Conservation (phyloP, 2,888 invertebrate species). For the Rugalucina vietnamica region DNA sequence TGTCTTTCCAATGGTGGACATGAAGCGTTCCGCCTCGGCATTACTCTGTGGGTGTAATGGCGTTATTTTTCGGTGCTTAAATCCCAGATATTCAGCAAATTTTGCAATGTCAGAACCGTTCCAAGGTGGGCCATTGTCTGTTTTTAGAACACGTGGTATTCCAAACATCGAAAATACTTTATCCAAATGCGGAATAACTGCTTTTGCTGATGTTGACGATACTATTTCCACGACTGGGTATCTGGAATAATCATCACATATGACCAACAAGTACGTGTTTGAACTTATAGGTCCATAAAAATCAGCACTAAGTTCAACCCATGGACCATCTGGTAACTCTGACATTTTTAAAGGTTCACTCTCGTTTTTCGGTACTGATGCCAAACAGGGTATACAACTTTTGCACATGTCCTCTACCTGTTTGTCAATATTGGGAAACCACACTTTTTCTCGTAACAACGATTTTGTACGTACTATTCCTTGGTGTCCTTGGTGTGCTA, state of each 20-base stretch:
- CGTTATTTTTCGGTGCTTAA: constrained; percentile 45
- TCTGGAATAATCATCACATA: constrained; percentile 61
- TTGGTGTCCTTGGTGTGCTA: constrained; percentile 69
- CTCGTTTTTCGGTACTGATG: not conserved
- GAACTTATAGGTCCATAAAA: constrained; percentile 47
- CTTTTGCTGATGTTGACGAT: constrained; percentile 32
- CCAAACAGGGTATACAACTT: constrained; percentile 46
- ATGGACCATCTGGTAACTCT: constrained; percentile 43
- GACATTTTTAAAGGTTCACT: constrained; percentile 52
- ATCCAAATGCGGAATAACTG: constrained; percentile 50
- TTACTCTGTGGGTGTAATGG: constrained; percentile 2
- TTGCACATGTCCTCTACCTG: constrained; percentile 39
- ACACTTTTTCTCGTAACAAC: constrained; percentile 52
- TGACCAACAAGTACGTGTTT: constrained; percentile 54
- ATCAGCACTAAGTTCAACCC: constrained; percentile 44
- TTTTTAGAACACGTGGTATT: constrained; percentile 53
- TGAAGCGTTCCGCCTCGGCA: not conserved
- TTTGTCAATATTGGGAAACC: constrained; percentile 40
- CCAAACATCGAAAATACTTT: constrained; percentile 50
- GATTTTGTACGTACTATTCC: constrained; percentile 66
- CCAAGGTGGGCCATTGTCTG: constrained; percentile 60
- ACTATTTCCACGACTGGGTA: constrained; percentile 60
- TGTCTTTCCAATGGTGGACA: not conserved
- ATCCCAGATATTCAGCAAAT: constrained; percentile 36
- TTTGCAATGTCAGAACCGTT: constrained; percentile 34